Evolutionary conservation across 2,797 vertebrate genomes (phyloP).

Genomic region (Apogon talboti): DNA sequence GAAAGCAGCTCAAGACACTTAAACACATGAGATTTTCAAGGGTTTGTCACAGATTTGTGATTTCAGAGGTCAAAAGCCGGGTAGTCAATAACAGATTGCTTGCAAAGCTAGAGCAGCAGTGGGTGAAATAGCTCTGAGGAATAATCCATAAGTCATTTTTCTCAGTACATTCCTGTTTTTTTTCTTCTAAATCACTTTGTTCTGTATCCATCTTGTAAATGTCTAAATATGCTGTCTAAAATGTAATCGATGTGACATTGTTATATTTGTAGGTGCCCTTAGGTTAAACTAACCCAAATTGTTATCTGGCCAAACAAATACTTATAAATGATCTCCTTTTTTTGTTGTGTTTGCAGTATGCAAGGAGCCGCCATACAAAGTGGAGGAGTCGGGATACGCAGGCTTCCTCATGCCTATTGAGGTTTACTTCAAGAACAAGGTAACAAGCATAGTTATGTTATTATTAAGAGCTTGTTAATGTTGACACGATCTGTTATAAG

Average conservation of each 20-base stretch:
- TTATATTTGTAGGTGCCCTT: not conserved
- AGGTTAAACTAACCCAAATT: not conserved
- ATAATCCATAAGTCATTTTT: slow-evolving; percentile 8
- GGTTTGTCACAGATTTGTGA: not conserved
- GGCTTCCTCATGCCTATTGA: slow-evolving; percentile 99
- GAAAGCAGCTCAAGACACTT: not conserved
- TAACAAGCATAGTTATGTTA: slow-evolving; percentile 48
- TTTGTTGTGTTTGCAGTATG: slow-evolving; percentile 86
- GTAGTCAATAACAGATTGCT: not conserved
- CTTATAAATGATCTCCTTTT: not conserved
- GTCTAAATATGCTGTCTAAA: not conserved
- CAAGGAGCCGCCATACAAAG: slow-evolving; percentile 98
- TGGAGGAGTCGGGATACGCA: slow-evolving; percentile 97
- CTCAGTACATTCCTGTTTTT: not conserved
- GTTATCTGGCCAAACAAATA: not conserved
- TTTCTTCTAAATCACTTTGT: not conserved
- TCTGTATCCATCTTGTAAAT: slow-evolving; percentile 9
- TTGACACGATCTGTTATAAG: not conserved
- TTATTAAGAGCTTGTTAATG: not conserved
- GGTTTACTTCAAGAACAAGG: slow-evolving; percentile 99
- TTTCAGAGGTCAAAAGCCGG: slow-evolving; percentile 14
- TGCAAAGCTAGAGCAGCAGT: not conserved
- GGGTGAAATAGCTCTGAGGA: not conserved
- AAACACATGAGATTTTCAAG: not conserved
- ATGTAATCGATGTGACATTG: not conserved